Base-by-base conservation (phyloP, 2,113 vertebrate species). In the Sciurus niger region DNA sequence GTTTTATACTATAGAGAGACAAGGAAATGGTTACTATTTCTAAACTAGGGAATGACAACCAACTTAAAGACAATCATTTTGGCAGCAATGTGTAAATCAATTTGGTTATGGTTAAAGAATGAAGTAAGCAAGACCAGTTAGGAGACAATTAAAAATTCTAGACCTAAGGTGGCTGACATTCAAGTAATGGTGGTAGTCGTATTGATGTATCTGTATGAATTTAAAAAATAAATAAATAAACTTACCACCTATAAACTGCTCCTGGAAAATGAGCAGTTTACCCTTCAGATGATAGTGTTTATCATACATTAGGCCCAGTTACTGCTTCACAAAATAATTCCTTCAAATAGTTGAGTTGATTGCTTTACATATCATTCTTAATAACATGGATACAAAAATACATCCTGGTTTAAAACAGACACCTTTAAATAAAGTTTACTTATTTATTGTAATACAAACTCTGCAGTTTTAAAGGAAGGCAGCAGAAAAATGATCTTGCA, bases 331-430 rank as follows among this genome's bases (percentile, higher is more conserved):
- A 79, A 83, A 95, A 77, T 43, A 84, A 93, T 79, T 89, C 22
- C 53, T 93, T 87, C 34, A 86, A 25, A n/a, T 28, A 87, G 40
- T 43, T 88, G 63, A 67, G 18, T 30, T 82, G 28, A 51, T 70
- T 68, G 78, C 37, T 32, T 86, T 72, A 89, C 10, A 11, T 82
- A 34, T 43, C 6, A 10, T 78, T 94, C 65, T 74, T 63, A 92
- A 68, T 63, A 77, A 86, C 10, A 58, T 30, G 32, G 58, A 84
- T 67, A 78, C 92, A 74, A 88, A 82, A 37, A 73, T 92, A 34
- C 20, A 83, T 72, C 70, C 88, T 82, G 22, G 16, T 87, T 96
- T 82, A 90, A 95, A 97, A 89, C 25, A 94, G 12, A 78, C 25
- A 60, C 9, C 79, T 89, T 90, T 34, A 96, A 89, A 12, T 91